phyloP scores from a whole-genome alignment of 1,140 invertebrate species.

The Aplysia californica region DNA sequence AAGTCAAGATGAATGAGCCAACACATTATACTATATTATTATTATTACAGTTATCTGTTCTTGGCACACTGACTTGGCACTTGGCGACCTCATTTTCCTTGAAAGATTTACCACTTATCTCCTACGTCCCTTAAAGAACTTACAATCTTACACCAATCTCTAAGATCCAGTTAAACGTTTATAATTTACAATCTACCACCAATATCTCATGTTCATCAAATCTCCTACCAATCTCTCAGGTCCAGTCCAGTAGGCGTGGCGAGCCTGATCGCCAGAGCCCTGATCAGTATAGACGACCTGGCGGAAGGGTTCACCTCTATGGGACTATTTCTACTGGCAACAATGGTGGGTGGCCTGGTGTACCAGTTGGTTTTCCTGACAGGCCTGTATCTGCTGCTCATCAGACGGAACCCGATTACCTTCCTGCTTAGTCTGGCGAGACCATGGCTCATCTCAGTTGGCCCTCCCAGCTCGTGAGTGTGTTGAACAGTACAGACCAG shows the following conservation, averaged over 20 bases:
- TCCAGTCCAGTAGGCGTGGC: conserved; percentile 90
- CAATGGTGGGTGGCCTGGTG: conserved; percentile 84
- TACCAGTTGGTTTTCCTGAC: conserved; percentile 91
- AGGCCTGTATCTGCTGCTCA: conserved; percentile 84
- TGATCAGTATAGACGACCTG: conserved; percentile 86
- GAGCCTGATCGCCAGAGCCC: conserved; percentile 91
- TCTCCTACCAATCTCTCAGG: conserved; percentile 64
- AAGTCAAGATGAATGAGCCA: no score
- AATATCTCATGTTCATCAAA: no score
- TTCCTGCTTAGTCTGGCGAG: conserved; percentile 87
- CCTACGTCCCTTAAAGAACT: no score
- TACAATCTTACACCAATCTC: no score
- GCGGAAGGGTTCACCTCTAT: conserved; percentile 85
- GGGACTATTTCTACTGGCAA: conserved; percentile 87
- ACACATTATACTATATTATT: no score
- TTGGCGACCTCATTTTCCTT: no score
- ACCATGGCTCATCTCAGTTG: conserved; percentile 90
- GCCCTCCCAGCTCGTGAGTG: conserved; percentile 81
- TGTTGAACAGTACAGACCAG: no score
- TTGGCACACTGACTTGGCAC: no score
- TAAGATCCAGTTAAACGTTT: no score
- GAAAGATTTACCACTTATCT: no score
- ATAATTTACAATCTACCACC: no score
- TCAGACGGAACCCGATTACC: conserved; percentile 88
- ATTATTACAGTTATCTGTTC: no score